These are phyloP conservation scores for Lacanobia oleracea DNA, from an alignment of 2,888 invertebrate species.

Conservation along the genomic window DNA sequence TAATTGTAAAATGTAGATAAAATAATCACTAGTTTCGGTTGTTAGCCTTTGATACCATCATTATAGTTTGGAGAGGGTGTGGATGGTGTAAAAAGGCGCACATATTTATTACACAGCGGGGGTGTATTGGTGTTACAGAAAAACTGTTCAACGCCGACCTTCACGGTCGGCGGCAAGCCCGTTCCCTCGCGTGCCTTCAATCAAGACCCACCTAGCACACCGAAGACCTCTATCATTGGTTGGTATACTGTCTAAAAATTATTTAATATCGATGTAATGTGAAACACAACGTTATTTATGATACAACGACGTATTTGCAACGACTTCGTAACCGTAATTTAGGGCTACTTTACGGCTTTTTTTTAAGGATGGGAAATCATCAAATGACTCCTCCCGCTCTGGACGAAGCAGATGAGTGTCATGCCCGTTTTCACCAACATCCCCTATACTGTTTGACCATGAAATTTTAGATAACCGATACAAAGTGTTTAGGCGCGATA, in stretches of 20 bases:
- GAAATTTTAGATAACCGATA: too few relatives aligned
- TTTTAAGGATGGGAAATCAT: too few relatives aligned
- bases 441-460: too few relatives aligned
- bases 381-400: too few relatives aligned
- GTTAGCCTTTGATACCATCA: not conserved
- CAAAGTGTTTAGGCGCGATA: too few relatives aligned
- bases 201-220: conserved; percentile 66
- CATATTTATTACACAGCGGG: conserved; percentile 57
- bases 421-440: too few relatives aligned
- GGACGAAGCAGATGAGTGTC: too few relatives aligned
- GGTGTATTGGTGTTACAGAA: conserved; percentile 79
- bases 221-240: conserved; percentile 82
- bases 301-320: too few relatives aligned
- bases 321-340: too few relatives aligned
- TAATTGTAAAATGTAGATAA: not conserved
- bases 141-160: conserved; percentile 72
- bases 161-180: conserved; percentile 79
- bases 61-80: not conserved
- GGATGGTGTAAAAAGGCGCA: conserved; percentile 35
- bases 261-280: too few relatives aligned
- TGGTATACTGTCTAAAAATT: conserved; percentile 43
- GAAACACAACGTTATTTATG: too few relatives aligned
- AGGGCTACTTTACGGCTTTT: too few relatives aligned
- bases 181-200: conserved; percentile 70
- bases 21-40: not conserved